Evolutionary conservation across 2,797 vertebrate species (phyloP), one percentile per base, ranked within the genome.

Genomic region (Poecilia picta): DNA sequence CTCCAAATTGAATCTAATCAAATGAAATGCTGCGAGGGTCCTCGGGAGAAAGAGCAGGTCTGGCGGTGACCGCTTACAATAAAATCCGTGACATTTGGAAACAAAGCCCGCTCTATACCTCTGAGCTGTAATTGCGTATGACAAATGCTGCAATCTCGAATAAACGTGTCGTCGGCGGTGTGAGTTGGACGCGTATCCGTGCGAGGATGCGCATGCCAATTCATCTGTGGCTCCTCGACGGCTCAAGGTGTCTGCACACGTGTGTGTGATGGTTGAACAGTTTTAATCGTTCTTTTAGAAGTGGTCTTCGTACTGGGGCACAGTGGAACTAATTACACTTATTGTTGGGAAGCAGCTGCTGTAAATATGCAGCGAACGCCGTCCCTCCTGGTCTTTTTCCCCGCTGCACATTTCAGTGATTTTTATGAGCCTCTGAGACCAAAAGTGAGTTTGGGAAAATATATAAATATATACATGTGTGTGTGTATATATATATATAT

Each of bases 1-100:
- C 88, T 85, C 84, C 84, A 93, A 94, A 92, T 94, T 92, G 91
- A 94, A 93, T 93, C 89, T 93, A 94, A 95, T 95, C 92, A 94
- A 93, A 91, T 88, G 93, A 94, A 93, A 94, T 92, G 89, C 83
- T 93, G 91, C 59, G 86, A 91, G 88, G 82, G 89, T 91, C 87
- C 89, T 89, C 77, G 3, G 87, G 91, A 93, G 90, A 91, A 88
- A 88, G 89, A 89, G 88, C 86, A 85, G 86, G 88, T 88, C 89
- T 90, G 88, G 91, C 81, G 82, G 83, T 91, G 91, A 91, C 92
- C 86, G 87, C 91, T 92, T 88, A 90, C 91, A 92, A 92, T 93
- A 84, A 89, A 94, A 91, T 81, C 85, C 79, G 88, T 94, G 93
- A 93, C 94, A 93, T 94, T 94, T 94, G 87, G 89, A 94, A 93